Conservation (phyloP, 2,797 vertebrate genomes). For the Phalloptychus januarius region DNA sequence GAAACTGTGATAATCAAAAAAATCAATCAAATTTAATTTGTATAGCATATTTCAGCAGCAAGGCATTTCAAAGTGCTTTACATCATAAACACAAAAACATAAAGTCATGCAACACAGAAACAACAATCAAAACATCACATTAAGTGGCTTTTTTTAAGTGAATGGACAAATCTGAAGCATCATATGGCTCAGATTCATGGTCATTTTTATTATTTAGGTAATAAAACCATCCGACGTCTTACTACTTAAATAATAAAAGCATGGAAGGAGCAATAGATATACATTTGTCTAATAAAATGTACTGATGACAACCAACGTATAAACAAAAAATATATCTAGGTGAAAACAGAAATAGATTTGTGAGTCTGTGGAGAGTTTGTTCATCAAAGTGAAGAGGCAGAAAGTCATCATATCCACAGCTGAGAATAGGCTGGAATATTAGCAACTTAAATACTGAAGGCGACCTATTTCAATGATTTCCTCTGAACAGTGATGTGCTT, state of each 20-base stretch:
- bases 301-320: background rate
- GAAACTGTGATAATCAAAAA: no score
- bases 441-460: background rate
- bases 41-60: no score
- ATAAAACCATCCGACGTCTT: slow-evolving; percentile 22
- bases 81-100: no score
- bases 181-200: slow-evolving; percentile 19
- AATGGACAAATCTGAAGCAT: background rate
- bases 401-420: background rate
- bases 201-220: slow-evolving; percentile 18
- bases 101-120: no score
- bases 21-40: no score
- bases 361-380: background rate
- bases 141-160: no score
- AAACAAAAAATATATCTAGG: background rate
- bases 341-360: background rate
- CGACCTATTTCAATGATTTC: background rate
- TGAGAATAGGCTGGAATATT: background rate
- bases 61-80: no score
- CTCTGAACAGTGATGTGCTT: background rate
- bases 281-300: background rate
- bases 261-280: background rate
- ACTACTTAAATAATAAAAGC: slow-evolving; percentile 18
- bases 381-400: background rate
- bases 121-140: no score